A percentile compares a stretch with the other conserved stretches of the same genome.
phyloP scores from a whole-genome alignment of 2,113 vertebrate genomes.

The Odontesthes bonariensis region DNA sequence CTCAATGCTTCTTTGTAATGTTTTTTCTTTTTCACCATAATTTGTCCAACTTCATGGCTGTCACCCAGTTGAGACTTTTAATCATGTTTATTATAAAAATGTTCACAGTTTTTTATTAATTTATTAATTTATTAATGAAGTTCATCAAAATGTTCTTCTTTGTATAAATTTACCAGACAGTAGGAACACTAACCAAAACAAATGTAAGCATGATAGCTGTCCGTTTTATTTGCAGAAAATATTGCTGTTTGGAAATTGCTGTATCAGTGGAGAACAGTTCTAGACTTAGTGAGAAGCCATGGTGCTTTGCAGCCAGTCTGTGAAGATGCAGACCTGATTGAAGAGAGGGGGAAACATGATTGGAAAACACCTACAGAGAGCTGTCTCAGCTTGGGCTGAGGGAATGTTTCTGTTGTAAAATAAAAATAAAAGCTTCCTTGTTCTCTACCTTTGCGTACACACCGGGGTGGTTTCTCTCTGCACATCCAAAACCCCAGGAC shows the following conservation, averaged over 20 bases:
- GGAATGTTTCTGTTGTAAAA: not conserved
- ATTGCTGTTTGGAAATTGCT: not conserved
- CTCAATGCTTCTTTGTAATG: no score
- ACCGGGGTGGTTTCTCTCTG: not conserved
- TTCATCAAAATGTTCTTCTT: no score
- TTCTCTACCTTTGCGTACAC: slow-evolving; percentile 48
- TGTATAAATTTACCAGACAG: no score
- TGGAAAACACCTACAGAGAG: not conserved
- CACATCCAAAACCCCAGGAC: not conserved
- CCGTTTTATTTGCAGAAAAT: no score
- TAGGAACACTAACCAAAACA: no score
- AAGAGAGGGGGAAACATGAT: slow-evolving; percentile 18
- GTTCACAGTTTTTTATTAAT: no score
- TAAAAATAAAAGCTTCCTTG: not conserved
- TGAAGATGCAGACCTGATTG: slow-evolving; percentile 64
- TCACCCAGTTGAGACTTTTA: no score
- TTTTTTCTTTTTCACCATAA: no score
- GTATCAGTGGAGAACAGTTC: not conserved
- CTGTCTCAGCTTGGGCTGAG: not conserved
- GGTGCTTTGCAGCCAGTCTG: slow-evolving; percentile 59
- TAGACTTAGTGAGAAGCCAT: slow-evolving; percentile 50
- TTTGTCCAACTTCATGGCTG: no score
- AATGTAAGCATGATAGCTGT: no score
- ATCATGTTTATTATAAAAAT: no score
- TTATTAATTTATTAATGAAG: no score